These are phyloP conservation scores for Limnephilus rhombicus DNA, from an alignment of 2,888 invertebrate species.

Conservation along the genomic window DNA sequence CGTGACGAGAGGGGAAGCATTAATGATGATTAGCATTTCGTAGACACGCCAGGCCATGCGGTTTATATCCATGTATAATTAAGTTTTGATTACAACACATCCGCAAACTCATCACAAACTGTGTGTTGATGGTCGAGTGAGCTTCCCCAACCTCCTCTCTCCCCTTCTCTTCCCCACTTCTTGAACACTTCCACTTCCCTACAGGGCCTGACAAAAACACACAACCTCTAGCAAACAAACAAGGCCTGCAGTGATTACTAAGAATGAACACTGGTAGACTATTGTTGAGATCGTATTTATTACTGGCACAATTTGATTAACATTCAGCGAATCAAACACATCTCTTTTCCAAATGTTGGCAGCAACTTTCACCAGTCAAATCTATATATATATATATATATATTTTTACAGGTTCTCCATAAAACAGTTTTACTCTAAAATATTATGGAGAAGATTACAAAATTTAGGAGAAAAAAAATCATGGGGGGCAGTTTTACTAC, in stretches of 20 bases:
- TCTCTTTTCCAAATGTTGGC: neutral
- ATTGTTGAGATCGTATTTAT: neutral
- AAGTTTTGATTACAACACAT: conserved; percentile 32
- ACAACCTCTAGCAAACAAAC: neutral
- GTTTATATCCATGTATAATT: conserved; percentile 21
- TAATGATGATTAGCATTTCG: conserved; percentile 28
- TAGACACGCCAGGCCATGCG: conserved; percentile 11
- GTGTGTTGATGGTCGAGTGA: conserved; percentile 35
- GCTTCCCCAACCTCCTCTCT: neutral
- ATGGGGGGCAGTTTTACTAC: too few relatives aligned
- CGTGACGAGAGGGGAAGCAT: conserved; percentile 13
- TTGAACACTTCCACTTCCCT: neutral
- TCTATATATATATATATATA: too few relatives aligned
- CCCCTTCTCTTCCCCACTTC: neutral
- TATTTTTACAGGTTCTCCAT: too few relatives aligned
- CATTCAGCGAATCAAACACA: neutral
- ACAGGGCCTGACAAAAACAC: neutral
- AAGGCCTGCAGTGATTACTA: neutral
- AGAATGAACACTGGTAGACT: neutral
- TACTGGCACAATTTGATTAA: neutral
- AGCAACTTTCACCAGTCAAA: neutral
- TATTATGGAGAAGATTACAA: too few relatives aligned
- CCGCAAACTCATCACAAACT: conserved; percentile 39
- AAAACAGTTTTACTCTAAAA: too few relatives aligned
- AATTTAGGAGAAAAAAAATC: too few relatives aligned